Evolutionary conservation across 1,140 invertebrate genomes (phyloP).

Genomic region (Littorina saxatilis): DNA sequence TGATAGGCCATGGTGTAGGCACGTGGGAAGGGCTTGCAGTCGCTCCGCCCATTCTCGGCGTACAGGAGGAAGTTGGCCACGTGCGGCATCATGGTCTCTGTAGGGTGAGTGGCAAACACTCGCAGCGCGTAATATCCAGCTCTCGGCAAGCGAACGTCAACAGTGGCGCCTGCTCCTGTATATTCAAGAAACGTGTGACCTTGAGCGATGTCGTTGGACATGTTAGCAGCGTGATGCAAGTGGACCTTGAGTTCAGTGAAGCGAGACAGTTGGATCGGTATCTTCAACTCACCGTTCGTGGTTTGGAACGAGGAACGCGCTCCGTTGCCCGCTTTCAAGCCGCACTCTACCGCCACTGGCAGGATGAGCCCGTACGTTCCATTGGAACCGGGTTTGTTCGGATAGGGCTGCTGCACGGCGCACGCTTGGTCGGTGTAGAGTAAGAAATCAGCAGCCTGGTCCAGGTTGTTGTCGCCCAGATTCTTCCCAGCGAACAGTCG

Average conservation of each 20-base stretch:
- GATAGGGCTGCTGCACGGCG: background rate
- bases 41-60: background rate
- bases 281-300: background rate
- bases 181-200: background rate
- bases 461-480: background rate
- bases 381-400: background rate
- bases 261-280: background rate
- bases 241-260: background rate
- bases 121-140: slow-evolving; percentile 3
- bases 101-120: background rate
- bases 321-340: background rate
- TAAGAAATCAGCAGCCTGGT: background rate
- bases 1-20: background rate
- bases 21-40: background rate
- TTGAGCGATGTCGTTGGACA: background rate
- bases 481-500: background rate
- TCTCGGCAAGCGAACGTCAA: background rate
- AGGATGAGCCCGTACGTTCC: background rate
- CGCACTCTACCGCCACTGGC: slow-evolving; percentile 15
- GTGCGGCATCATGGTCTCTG: background rate
- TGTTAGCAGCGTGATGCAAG: background rate
- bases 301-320: background rate
- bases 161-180: background rate
- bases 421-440: background rate
- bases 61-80: background rate